Evolutionary conservation across 2,888 invertebrate species (phyloP).

Genomic region (Rotaria magnacalcarata): DNA sequence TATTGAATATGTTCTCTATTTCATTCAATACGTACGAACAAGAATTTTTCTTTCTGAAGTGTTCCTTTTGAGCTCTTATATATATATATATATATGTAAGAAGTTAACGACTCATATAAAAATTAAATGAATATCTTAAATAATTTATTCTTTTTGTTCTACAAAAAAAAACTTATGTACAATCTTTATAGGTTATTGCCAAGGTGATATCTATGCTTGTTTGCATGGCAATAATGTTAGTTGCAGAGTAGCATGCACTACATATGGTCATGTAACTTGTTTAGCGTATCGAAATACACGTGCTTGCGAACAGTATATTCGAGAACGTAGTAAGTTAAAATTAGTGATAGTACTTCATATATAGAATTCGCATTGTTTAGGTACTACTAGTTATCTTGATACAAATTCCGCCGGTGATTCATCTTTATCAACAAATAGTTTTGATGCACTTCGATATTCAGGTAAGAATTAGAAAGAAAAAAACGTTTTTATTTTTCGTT

Average conservation of each 20-base stretch:
- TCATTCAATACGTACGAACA: background rate
- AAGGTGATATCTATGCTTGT: conserved; percentile 28
- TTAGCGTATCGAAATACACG: conserved; percentile 4
- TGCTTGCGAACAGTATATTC: conserved; percentile 34
- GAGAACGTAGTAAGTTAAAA: background rate
- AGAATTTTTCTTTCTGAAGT: background rate
- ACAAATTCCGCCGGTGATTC: conserved; percentile 12
- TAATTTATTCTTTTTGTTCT: too few relatives aligned
- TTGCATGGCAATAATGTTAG: conserved; percentile 29
- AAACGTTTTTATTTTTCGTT: too few relatives aligned
- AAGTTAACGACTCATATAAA: too few relatives aligned
- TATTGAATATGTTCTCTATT: background rate
- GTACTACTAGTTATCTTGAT: background rate
- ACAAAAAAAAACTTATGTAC: background rate
- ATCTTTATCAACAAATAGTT: background rate
- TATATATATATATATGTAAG: too few relatives aligned
- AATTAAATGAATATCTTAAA: too few relatives aligned
- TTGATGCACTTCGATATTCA: conserved; percentile 34
- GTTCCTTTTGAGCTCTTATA: background rate
- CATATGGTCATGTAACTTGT: background rate
- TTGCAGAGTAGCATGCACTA: background rate
- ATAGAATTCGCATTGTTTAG: background rate
- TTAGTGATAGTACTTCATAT: too few relatives aligned
- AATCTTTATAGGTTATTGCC: conserved; percentile 17
- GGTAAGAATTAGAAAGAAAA: background rate